phyloP scores from a whole-genome alignment of 2,113 vertebrate species.

The Scytalopus superciliaris region DNA sequence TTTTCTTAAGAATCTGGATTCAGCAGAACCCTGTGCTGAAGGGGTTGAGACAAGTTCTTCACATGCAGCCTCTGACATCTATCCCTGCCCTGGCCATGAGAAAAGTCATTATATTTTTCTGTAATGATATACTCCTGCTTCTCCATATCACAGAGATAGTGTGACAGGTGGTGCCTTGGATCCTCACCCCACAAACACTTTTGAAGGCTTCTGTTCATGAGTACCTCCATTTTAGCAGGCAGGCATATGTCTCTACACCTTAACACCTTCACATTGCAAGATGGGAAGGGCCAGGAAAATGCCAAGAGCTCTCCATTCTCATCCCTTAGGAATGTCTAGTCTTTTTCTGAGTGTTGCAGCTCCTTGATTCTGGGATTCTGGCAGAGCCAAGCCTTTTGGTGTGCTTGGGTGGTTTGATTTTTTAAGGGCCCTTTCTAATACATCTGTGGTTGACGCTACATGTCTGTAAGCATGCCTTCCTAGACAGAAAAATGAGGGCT shows the following conservation, averaged over 20 bases:
- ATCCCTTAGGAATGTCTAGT: neutral
- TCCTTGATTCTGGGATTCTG: neutral
- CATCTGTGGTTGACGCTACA: fast-evolving
- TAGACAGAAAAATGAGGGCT: neutral
- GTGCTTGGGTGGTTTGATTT: neutral
- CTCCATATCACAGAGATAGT: neutral
- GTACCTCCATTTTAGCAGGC: neutral
- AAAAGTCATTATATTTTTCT: neutral
- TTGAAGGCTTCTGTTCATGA: neutral
- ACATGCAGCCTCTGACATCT: neutral
- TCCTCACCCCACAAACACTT: neutral
- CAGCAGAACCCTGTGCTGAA: neutral
- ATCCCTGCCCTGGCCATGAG: neutral
- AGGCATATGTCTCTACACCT: neutral
- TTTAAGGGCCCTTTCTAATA: neutral
- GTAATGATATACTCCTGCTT: neutral
- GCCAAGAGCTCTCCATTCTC: neutral
- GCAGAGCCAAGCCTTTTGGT: neutral
- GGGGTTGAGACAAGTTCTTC: neutral
- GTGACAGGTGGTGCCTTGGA: neutral
- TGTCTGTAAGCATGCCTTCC: neutral
- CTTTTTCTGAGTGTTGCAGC: neutral
- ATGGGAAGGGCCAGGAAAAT: neutral
- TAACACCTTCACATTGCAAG: neutral
- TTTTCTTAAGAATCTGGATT: neutral